These are phyloP conservation scores for Crypturellus tataupa DNA, from an alignment of 2,797 vertebrate species.

Conservation along the genomic window DNA sequence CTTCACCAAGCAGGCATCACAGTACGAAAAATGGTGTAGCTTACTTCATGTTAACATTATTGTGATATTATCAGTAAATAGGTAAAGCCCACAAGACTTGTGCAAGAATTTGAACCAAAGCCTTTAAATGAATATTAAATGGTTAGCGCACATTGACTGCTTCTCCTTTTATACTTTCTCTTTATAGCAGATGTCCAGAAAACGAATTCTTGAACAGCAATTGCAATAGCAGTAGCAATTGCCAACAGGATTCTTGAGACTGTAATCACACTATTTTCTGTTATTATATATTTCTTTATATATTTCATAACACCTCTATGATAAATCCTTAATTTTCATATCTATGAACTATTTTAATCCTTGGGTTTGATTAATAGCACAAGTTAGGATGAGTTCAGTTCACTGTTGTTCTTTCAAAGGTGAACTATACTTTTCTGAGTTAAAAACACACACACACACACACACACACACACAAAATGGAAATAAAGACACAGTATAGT, in stretches of 20 bases:
- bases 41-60: not conserved
- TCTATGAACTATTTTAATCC: not conserved
- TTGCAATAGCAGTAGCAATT: not conserved
- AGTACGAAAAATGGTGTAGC: not conserved
- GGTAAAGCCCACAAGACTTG: accelerated
- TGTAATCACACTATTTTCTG: not conserved
- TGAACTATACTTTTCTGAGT: not conserved
- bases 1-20: not conserved
- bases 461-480: too few species aligned
- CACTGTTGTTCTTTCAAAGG: not conserved
- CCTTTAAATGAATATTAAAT: accelerated
- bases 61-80: not conserved
- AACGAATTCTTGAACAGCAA: not conserved
- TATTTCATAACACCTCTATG: not conserved
- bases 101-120: not conserved
- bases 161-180: not conserved
- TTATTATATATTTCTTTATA: not conserved
- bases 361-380: not conserved
- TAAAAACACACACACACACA: not conserved
- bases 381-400: not conserved
- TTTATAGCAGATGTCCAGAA: not conserved
- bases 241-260: not conserved
- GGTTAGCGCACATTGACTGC: not conserved
- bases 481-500: not conserved
- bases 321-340: not conserved